Percentiles rank a stretch among this genome's conserved stretches.
These are phyloP conservation scores for Prorops nasuta DNA, from an alignment of 1,140 invertebrate genomes.

Conservation along the genomic window DNA sequence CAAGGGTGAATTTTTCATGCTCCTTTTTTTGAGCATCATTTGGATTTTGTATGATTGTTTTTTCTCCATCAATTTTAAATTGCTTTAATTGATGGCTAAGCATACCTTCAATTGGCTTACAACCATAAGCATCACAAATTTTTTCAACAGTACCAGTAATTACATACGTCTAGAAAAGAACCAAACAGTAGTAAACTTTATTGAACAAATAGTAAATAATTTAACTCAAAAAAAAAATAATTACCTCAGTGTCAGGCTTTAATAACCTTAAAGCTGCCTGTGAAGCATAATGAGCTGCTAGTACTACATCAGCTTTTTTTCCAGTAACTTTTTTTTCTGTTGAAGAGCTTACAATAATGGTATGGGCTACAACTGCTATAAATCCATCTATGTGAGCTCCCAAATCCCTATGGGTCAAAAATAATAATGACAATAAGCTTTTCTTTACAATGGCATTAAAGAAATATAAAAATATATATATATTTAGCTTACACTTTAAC, in stretches of 20 bases:
- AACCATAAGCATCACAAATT: conserved; percentile 87
- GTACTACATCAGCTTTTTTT: conserved; percentile 89
- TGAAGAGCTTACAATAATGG: conserved; percentile 83
- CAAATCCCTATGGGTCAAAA: conserved; percentile 71
- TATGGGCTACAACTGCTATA: conserved; percentile 97
- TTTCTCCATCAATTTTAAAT: conserved; percentile 97
- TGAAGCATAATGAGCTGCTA: conserved; percentile 92
- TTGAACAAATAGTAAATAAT: background rate
- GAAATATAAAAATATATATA: background rate
- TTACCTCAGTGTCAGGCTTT: conserved; percentile 86
- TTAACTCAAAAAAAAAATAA: conserved; percentile 9
- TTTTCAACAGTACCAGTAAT: conserved; percentile 94
- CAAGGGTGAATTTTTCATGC: conserved; percentile 95
- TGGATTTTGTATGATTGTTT: conserved; percentile 98
- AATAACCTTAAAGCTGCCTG: conserved; percentile 92
- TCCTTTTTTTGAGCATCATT: conserved; percentile 96
- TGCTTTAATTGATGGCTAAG: conserved; percentile 96
- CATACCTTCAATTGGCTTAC: conserved; percentile 99
- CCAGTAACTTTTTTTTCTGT: conserved; percentile 73
- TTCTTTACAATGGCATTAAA: background rate
- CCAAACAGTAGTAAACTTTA: conserved; percentile 4
- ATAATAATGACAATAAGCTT: conserved; percentile 9
- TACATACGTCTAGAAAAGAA: conserved; percentile 74
- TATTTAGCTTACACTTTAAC: conserved; percentile 87
- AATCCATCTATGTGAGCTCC: conserved; percentile 99